phyloP scores from a whole-genome alignment of 2,113 vertebrate genomes.

The Beaufortia kweichowensis region DNA sequence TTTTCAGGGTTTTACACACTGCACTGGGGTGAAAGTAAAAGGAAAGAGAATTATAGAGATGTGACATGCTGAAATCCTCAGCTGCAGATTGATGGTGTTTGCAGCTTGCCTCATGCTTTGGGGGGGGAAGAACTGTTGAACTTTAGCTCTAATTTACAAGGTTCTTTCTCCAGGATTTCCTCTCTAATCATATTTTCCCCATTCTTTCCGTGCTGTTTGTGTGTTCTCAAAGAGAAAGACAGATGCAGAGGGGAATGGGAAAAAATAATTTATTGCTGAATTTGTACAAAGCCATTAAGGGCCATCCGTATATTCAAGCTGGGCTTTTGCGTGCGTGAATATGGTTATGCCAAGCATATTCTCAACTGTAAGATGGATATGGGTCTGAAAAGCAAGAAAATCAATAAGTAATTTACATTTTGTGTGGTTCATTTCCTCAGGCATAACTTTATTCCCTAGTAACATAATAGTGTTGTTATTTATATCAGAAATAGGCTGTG shows the following conservation, averaged over 20 bases:
- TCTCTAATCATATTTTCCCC: conserved; percentile 47
- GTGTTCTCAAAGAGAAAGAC: conserved; percentile 29
- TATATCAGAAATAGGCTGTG: conserved; percentile 39
- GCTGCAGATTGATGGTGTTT: conserved; percentile 41
- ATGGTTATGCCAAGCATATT: conserved; percentile 40
- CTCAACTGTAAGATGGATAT: conserved; percentile 40
- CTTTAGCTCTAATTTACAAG: conserved; percentile 55
- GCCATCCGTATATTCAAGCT: conserved; percentile 33
- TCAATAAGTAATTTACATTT: conserved; percentile 57
- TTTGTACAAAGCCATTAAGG: conserved; percentile 32
- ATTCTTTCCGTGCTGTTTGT: conserved; percentile 32
- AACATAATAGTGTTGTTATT: conserved; percentile 38
- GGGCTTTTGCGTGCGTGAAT: conserved; percentile 32
- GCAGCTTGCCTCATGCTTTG: conserved; percentile 41
- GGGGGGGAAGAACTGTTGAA: conserved; percentile 44
- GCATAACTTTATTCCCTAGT: conserved; percentile 27
- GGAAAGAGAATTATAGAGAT: conserved; percentile 44
- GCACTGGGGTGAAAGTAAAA: conserved; percentile 3
- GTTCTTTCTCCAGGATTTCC: conserved; percentile 51
- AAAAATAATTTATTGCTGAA: background rate
- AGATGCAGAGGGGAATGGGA: conserved; percentile 27
- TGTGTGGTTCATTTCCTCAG: conserved; percentile 48
- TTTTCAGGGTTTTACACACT: background rate
- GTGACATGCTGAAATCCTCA: conserved; percentile 31
- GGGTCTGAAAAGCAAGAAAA: conserved; percentile 36